phyloP scores from a whole-genome alignment of 2,113 vertebrate species.

The Muntiacus reevesi region DNA sequence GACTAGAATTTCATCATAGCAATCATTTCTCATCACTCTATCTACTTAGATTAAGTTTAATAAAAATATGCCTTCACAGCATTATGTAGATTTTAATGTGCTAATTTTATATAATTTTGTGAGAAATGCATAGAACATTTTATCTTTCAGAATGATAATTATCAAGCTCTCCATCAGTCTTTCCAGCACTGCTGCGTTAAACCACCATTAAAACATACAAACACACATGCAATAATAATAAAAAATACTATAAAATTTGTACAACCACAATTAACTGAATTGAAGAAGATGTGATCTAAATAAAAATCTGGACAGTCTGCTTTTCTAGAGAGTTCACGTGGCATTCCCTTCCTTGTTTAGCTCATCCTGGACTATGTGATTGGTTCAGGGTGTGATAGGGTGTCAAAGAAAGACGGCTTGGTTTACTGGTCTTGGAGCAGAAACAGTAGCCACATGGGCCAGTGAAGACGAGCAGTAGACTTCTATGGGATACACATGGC shows the following conservation, averaged over 20 bases:
- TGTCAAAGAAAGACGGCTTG: background rate
- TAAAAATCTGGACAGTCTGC: background rate
- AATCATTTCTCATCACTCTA: background rate
- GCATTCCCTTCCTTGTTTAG: background rate
- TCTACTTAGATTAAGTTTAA: background rate
- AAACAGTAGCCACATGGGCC: background rate
- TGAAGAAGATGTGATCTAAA: background rate
- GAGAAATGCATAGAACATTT: background rate
- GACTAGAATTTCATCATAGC: slow-evolving; percentile 1
- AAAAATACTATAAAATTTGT: background rate
- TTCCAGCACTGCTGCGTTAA: background rate
- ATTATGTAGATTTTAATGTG: slow-evolving; percentile 8
- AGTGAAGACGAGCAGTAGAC: background rate
- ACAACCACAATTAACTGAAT: background rate
- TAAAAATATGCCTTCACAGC: slow-evolving; percentile 2
- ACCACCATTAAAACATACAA: background rate
- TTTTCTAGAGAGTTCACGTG: background rate
- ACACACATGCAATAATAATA: background rate
- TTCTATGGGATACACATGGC: background rate
- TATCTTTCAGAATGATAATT: background rate
- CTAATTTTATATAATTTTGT: slow-evolving; percentile 29
- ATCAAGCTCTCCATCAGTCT: background rate
- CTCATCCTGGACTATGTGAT: background rate
- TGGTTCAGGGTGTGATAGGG: background rate
- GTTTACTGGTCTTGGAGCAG: background rate